Percentiles rank a stretch among this genome's conserved stretches.
Conservation (phyloP, 2,888 invertebrate species). For the Andrena camellia region DNA sequence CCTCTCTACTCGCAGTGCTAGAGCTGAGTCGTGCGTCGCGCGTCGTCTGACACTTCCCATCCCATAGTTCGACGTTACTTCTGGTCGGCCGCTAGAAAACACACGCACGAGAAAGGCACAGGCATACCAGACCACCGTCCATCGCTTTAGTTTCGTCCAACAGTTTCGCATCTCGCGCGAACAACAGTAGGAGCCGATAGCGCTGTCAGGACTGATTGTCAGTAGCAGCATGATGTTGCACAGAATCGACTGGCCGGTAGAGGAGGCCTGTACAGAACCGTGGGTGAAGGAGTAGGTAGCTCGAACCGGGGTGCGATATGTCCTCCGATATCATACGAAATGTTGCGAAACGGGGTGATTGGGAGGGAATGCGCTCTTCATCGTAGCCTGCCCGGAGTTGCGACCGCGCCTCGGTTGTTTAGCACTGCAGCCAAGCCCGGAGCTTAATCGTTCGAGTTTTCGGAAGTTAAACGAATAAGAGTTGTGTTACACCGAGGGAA, state of each 20-base stretch:
- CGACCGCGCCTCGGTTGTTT: not conserved
- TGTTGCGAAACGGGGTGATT: constrained; percentile 19
- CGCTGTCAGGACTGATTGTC: not conserved
- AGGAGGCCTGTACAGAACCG: not conserved
- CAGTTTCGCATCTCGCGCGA: not conserved
- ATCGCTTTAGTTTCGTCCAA: not conserved
- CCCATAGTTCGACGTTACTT: no score
- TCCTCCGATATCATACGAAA: not conserved
- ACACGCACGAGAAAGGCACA: not conserved
- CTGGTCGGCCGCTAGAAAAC: no score
- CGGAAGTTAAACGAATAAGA: not conserved
- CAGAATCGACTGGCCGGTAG: not conserved
- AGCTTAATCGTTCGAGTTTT: not conserved
- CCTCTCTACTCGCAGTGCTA: constrained; percentile 1
- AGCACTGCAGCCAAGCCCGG: not conserved
- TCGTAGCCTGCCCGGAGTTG: constrained; percentile 1
- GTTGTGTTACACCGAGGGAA: not conserved
- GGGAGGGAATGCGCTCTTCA: not conserved
- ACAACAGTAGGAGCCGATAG: not conserved
- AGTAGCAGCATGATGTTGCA: not conserved
- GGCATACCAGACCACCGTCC: no score
- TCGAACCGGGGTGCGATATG: not conserved
- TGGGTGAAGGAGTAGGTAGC: not conserved
- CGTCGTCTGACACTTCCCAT: not conserved
- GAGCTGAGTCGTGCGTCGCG: constrained; percentile 3